Base-by-base conservation (phyloP, 2,797 vertebrate genomes). In the Choloepus didactylus region DNA sequence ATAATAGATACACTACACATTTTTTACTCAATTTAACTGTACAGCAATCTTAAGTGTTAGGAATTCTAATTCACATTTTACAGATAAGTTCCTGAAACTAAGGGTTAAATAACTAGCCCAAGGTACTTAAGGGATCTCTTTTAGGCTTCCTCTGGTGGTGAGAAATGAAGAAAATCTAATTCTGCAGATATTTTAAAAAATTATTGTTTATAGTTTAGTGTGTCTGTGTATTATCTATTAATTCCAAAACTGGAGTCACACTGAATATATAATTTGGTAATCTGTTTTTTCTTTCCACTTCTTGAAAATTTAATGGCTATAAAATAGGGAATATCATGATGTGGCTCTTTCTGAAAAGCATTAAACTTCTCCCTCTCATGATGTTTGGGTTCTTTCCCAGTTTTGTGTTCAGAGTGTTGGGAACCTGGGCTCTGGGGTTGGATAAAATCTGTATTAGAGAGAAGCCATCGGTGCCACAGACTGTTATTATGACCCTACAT, bases 11-110 rank as follows among this genome's bases (percentile, higher is more conserved):
- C 0, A 75, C 38, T 51, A 79, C 11, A 84, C 54, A 44, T 49
- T 85, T 70, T 80, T 70, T 75, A 27, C 72, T 89, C 54, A 46
- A 64, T 3, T 85, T 38, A 44, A 90, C 41, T 89, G 8, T 60
- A 87, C 0, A 56, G 44, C 18, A 73, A 90, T 76, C 16, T 60
- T 73, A 70, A 83, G 29, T 44, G 10, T 54, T 80, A 41, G 29
- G 9, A 82, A 94, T 84, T 94, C 64, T 67, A 82, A 87, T 19
- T 93, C 4, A 44, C 29, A 59, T 72, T 89, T 86, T 89, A 95
- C 15, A 94, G 46, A 16, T 14, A 93, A 66, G 60, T 77, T 88
- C 16, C 16, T 51, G 29, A 69, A 56, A 25, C 29, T 89, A 35
- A 69, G 15, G 29, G 35, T 93, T 70, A 90, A 95, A 31, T 81